Percentiles rank a stretch among this genome's conserved stretches.
phyloP scores from a whole-genome alignment of 2,797 vertebrate genomes.

The Synanceia verrucosa region DNA sequence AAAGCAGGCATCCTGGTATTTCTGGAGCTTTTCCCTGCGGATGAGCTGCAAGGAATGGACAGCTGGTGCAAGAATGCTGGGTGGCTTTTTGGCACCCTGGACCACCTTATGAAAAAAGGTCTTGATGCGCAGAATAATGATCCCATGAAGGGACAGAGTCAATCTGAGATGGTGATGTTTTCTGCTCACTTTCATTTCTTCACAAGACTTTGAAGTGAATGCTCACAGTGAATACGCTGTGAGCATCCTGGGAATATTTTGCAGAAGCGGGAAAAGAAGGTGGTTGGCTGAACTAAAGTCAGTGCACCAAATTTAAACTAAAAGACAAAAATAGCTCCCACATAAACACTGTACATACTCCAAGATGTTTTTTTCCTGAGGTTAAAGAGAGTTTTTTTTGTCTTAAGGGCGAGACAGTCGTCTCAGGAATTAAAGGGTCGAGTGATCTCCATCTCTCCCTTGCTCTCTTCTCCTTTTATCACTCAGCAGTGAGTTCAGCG shows the following conservation, averaged over 20 bases:
- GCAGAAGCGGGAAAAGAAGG: not conserved
- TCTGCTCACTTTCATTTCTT: not conserved
- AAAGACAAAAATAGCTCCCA: not conserved
- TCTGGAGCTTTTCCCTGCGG: conserved; percentile 9
- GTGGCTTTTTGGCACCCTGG: conserved; percentile 5
- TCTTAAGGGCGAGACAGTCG: not conserved
- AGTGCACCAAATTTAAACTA: not conserved
- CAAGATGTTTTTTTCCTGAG: not conserved
- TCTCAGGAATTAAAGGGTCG: conserved; percentile 10
- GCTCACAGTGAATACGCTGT: not conserved
- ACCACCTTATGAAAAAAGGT: not conserved
- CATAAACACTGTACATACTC: not conserved
- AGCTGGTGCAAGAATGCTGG: conserved; percentile 51
- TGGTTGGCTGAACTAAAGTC: not conserved
- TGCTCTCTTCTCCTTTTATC: conserved; percentile 24
- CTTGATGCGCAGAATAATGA: conserved; percentile 8
- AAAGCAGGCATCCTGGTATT: conserved; percentile 19
- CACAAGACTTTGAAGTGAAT: not conserved
- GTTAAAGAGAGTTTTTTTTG: not conserved
- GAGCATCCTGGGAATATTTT: not conserved
- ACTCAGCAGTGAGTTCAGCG: conserved; percentile 12
- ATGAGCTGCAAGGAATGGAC: conserved; percentile 35
- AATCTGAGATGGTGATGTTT: not conserved
- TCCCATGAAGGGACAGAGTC: not conserved
- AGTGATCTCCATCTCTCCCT: conserved; percentile 8